Evolutionary conservation across 2,797 vertebrate species (phyloP).

Genomic region (Holocentrus rufus): DNA sequence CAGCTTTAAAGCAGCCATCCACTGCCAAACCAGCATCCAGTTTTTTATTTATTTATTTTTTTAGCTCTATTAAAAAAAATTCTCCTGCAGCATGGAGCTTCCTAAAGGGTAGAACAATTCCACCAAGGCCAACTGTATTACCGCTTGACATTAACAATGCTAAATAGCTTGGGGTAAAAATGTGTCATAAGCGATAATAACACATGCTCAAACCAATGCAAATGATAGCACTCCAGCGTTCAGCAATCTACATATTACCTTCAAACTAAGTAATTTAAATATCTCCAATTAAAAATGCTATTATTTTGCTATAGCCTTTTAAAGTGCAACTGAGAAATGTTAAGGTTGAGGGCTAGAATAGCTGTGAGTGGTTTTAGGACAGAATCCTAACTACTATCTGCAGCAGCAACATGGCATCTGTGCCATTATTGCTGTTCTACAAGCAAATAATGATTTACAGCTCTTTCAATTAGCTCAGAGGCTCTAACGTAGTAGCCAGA

Average conservation of each 20-base stretch:
- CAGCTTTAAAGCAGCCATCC: too few relatives aligned
- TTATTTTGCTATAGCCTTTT: not conserved
- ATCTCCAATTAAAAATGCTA: not conserved
- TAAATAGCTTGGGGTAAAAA: not conserved
- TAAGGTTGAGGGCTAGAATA: not conserved
- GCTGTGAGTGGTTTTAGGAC: constrained; percentile 5
- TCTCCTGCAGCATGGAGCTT: not conserved
- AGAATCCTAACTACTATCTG: not conserved
- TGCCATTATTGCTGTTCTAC: constrained; percentile 26
- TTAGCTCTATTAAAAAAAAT: not conserved
- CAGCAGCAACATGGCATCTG: not conserved
- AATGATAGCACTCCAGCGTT: not conserved
- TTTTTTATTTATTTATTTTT: too few relatives aligned
- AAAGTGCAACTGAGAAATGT: not conserved
- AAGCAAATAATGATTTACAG: constrained; percentile 66
- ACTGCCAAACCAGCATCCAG: too few relatives aligned
- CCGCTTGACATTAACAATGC: not conserved
- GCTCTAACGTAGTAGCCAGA: constrained; percentile 53
- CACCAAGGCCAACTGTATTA: not conserved
- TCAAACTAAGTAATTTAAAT: not conserved
- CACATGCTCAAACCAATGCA: not conserved
- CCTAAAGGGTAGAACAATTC: not conserved
- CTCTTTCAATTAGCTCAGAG: constrained; percentile 71
- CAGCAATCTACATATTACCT: not conserved
- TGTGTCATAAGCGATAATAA: not conserved